phyloP scores from a whole-genome alignment of 2,797 vertebrate species.

The Discoglossus pictus region DNA sequence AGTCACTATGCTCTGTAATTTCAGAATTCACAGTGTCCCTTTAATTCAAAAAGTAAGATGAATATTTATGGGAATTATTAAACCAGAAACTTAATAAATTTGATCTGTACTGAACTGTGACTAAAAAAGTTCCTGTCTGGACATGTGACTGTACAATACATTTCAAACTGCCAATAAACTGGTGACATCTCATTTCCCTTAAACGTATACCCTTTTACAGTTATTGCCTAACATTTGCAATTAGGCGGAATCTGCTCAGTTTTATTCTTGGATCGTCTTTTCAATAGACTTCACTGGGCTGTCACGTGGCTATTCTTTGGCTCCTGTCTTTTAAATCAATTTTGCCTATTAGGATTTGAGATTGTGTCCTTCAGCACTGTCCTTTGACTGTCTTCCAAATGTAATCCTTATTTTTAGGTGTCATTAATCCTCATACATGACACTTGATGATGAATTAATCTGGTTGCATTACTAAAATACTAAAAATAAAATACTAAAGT shows the following conservation, averaged over 20 bases:
- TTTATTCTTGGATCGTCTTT: no score
- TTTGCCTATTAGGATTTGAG: constrained; percentile 14
- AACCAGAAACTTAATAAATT: not conserved
- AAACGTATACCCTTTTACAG: no score
- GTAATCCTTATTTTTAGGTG: constrained; percentile 40
- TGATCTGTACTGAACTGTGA: no score
- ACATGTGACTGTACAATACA: no score
- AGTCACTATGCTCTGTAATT: no score
- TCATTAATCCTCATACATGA: constrained; percentile 34
- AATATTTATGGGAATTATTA: constrained; percentile 5
- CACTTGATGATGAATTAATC: constrained; percentile 4
- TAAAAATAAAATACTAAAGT: no score
- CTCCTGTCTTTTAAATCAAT: constrained; percentile 18
- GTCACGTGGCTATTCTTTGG: constrained; percentile 21
- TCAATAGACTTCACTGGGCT: no score
- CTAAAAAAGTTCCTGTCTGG: no score
- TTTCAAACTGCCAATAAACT: no score
- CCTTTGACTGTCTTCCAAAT: constrained; percentile 43
- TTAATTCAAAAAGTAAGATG: no score
- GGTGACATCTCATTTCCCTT: no score
- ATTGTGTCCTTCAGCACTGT: constrained; percentile 20
- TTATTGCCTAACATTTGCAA: not conserved
- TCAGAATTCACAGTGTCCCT: no score
- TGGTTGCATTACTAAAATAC: not conserved
- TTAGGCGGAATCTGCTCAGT: not conserved